Percentiles rank a stretch among this genome's conserved stretches.
These are phyloP conservation scores for Catharus minimus DNA, from an alignment of 2,113 vertebrate species.

Conservation along the genomic window DNA sequence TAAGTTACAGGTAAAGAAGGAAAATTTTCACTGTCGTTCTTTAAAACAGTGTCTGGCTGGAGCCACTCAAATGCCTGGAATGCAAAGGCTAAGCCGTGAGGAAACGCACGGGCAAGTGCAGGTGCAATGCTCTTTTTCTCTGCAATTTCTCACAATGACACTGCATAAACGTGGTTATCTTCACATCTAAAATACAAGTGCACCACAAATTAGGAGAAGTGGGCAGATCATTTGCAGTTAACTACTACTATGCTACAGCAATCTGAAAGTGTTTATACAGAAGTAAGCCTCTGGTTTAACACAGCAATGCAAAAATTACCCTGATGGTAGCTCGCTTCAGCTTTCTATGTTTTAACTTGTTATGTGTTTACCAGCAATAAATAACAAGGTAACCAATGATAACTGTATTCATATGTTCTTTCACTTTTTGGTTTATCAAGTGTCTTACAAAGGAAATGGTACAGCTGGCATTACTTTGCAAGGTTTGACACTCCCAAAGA, in stretches of 20 bases:
- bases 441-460: not conserved
- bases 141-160: not conserved
- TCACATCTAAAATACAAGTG: not conserved
- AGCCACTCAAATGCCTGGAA: not conserved
- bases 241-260: not conserved
- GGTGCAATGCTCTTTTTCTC: not conserved
- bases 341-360: not conserved
- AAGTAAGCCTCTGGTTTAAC: not conserved
- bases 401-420: not conserved
- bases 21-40: not conserved
- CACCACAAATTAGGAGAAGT: not conserved
- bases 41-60: not conserved
- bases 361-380: not conserved
- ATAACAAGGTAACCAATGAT: not conserved
- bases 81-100: accelerated
- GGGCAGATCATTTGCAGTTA: not conserved
- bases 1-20: not conserved
- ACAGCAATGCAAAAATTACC: not conserved
- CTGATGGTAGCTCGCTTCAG: not conserved
- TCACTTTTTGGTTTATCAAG: not conserved
- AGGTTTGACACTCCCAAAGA: not conserved
- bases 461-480: not conserved
- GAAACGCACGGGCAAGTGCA: not conserved
- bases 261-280: not conserved
- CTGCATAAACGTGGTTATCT: not conserved